Conservation (phyloP, 2,113 vertebrate species). For the Caranx melampygus region DNA sequence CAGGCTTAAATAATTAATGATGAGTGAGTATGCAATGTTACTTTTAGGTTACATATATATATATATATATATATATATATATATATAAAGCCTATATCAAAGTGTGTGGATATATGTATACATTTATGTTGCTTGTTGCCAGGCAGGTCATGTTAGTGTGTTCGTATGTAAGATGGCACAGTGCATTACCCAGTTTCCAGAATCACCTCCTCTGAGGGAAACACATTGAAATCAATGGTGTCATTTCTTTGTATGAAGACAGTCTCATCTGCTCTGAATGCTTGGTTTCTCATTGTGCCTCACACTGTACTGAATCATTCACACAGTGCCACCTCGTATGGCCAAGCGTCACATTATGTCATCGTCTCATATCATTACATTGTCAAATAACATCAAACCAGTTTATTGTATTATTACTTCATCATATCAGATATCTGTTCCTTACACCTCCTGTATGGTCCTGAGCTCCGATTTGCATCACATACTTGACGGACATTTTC, state of each 20-base stretch:
- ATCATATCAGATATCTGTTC: constrained; percentile 2
- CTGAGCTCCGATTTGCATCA: constrained; percentile 24
- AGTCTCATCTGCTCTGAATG: background rate
- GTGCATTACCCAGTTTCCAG: too few relatives aligned
- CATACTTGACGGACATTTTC: constrained; percentile 43
- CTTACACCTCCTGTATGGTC: background rate
- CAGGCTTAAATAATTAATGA: constrained; percentile 46
- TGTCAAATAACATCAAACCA: background rate
- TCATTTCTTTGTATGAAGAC: too few relatives aligned
- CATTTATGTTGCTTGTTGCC: too few relatives aligned
- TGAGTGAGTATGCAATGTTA: constrained; percentile 16
- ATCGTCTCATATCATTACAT: background rate
- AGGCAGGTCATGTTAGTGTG: too few relatives aligned
- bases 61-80: too few relatives aligned
- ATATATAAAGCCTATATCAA: too few relatives aligned
- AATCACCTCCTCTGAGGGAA: too few relatives aligned
- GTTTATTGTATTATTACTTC: background rate
- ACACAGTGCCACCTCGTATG: background rate
- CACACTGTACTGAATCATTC: background rate
- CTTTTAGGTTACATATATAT: background rate
- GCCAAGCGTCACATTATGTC: background rate
- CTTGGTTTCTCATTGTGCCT: background rate
- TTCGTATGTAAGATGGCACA: too few relatives aligned
- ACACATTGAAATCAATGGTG: too few relatives aligned
- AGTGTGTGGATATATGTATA: too few relatives aligned